Base-by-base conservation (phyloP, 2,888 invertebrate genomes). In the Acleris sparsana region DNA sequence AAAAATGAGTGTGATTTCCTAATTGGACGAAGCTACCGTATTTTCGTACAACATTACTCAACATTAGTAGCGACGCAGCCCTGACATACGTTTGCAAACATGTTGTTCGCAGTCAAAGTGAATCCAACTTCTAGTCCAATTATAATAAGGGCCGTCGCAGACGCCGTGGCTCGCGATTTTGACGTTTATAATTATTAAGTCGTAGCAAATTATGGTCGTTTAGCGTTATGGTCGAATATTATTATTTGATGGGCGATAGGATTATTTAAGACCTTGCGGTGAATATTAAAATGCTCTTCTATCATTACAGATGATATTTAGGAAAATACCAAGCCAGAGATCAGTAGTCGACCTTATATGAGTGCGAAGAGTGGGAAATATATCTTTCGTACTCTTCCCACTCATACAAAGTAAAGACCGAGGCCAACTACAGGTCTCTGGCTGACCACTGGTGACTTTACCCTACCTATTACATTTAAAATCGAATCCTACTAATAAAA, bases 31-130 rank as follows among this genome's bases (percentile, higher is more conserved):
- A 9, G 33, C 11, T 33, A 33, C 33, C 11, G 39, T 39, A 25
- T n/a, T 52, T 52, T 4, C 49, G 2, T 49, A 6, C 22, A 22
- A 77, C 74, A 52, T 44, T 4, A 11, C 33, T 13, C n/a, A 22
- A 77, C 75, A 52, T 44, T 4, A 6, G 46, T 9, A 55, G 13
- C 60, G 56, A 44, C 60, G 13, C 65, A 65, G 33, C 65, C 65
- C 65, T 65, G 49, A 3, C 53, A 25, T 48, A 44, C 44, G 60
- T 60, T 65, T 52, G 55, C 60, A 61, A 65, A 65, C 60, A 65
- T 53, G 65, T 65, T 65, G 65, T 65, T 44, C 44, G 55, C 55
- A 48, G 25, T 60, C 49, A 29, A 49, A 64, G 64, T 55, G 59
- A 65, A 61, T 56, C 56, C 33, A 65, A 61, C 60, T 65, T 61